These are phyloP conservation scores for Gnatocerus cornutus DNA, from an alignment of 2,888 invertebrate genomes.

Conservation along the genomic window DNA sequence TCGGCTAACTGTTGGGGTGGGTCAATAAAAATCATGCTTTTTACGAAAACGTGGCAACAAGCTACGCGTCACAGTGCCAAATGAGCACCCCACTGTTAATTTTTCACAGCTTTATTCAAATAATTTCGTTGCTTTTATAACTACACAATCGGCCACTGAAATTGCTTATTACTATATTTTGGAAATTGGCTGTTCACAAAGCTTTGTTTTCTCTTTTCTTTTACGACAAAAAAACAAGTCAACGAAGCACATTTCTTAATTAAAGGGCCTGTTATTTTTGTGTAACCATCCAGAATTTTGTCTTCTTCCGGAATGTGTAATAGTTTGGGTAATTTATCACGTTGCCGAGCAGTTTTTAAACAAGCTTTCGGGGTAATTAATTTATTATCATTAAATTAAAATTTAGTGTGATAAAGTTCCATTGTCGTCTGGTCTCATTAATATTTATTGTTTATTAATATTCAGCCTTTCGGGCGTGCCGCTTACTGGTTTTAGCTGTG, in stretches of 20 bases:
- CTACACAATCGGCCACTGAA: constrained; percentile 9
- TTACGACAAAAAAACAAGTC: too few species aligned
- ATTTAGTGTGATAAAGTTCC: constrained; percentile 32
- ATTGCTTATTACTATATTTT: background rate
- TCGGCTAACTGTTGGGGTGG: constrained; percentile 39
- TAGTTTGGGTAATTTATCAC: too few species aligned
- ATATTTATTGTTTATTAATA: constrained; percentile 48
- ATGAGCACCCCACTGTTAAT: constrained; percentile 14
- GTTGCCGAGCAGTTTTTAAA: background rate
- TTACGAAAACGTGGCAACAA: constrained; percentile 1
- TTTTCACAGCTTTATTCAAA: constrained; percentile 23
- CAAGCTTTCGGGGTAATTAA: background rate
- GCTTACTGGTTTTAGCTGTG: constrained; percentile 18
- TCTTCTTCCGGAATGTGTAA: too few species aligned
- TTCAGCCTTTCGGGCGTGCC: constrained; percentile 29
- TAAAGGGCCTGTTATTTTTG: too few species aligned
- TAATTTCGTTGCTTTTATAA: constrained; percentile 24
- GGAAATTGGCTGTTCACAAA: constrained; percentile 2
- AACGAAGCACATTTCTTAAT: too few species aligned
- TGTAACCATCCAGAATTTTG: too few species aligned
- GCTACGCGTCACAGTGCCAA: constrained; percentile 7
- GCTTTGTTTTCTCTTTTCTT: background rate
- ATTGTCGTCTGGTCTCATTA: constrained; percentile 37
- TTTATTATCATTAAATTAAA: constrained; percentile 12
- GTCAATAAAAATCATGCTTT: constrained; percentile 22